Percentiles rank a stretch among this genome's conserved stretches.
Conservation (phyloP, 2,113 vertebrate species). For the Xiphophorus maculatus region DNA sequence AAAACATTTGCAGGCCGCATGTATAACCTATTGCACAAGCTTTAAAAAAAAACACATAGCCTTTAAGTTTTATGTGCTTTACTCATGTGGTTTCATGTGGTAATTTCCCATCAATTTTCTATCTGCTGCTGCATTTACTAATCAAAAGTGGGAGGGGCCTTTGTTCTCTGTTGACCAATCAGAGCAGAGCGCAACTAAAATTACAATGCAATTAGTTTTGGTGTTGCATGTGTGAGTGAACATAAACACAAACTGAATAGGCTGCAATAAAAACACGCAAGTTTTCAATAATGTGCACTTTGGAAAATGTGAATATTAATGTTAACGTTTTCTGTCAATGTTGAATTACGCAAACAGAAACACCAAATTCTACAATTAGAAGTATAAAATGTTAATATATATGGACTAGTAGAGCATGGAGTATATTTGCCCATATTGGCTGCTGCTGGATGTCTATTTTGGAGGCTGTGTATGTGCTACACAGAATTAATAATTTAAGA, state of each 20-base stretch:
- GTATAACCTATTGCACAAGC: background rate
- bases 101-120: background rate
- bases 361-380: background rate
- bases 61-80: background rate
- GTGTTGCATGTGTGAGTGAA: too few relatives aligned
- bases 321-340: background rate
- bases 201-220: background rate
- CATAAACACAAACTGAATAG: background rate
- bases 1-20: background rate
- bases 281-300: background rate
- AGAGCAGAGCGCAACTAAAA: background rate
- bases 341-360: background rate
- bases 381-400: background rate
- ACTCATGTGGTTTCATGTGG: background rate
- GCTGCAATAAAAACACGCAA: background rate
- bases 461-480: background rate
- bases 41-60: background rate
- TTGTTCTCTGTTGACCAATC: background rate
- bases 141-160: background rate
- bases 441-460: background rate
- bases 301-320: background rate
- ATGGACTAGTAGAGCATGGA: background rate
- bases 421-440: background rate
- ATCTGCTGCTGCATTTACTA: background rate
- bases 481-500: background rate